phyloP scores from a whole-genome alignment of 2,113 vertebrate genomes.

The Dromas ardeola region DNA sequence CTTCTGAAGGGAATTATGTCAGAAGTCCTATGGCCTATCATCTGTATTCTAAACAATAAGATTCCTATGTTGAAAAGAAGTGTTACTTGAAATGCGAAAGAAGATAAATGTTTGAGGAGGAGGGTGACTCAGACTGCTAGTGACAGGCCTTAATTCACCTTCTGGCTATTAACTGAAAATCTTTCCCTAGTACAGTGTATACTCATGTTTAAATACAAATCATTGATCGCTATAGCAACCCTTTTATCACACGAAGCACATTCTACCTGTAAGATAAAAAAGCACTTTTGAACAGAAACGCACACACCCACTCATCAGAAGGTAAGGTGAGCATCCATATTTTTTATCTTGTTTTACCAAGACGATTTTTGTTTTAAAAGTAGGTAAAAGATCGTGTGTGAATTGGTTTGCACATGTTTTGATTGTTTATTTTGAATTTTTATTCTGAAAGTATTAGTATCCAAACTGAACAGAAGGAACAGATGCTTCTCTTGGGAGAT shows the following conservation, averaged over 20 bases:
- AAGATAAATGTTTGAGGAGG: slow-evolving; percentile 63
- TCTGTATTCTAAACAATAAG: slow-evolving; percentile 3
- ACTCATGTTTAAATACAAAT: slow-evolving; percentile 79
- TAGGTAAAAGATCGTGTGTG: neutral
- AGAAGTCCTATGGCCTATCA: neutral
- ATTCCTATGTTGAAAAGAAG: neutral
- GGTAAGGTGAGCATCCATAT: neutral
- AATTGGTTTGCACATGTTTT: neutral
- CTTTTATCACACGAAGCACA: slow-evolving; percentile 69
- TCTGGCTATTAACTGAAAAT: slow-evolving; percentile 68
- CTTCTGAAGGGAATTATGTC: neutral
- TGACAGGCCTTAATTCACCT: slow-evolving; percentile 71
- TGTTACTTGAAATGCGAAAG: slow-evolving; percentile 29
- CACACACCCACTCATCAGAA: slow-evolving; percentile 46
- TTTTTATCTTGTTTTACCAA: neutral
- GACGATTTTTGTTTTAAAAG: neutral
- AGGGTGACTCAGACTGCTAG: slow-evolving; percentile 69
- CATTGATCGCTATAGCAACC: slow-evolving; percentile 79
- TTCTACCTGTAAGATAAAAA: slow-evolving; percentile 61
- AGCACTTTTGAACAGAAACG: slow-evolving; percentile 69
- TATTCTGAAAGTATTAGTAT: neutral
- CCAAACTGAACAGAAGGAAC: slow-evolving; percentile 16
- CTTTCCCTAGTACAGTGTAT: slow-evolving; percentile 75
- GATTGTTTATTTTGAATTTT: slow-evolving; percentile 25
- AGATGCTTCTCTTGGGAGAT: neutral